A percentile compares a stretch with the other conserved stretches of the same genome.
These are phyloP conservation scores for Osmerus mordax DNA, from an alignment of 2,113 vertebrate genomes.

Conservation along the genomic window DNA sequence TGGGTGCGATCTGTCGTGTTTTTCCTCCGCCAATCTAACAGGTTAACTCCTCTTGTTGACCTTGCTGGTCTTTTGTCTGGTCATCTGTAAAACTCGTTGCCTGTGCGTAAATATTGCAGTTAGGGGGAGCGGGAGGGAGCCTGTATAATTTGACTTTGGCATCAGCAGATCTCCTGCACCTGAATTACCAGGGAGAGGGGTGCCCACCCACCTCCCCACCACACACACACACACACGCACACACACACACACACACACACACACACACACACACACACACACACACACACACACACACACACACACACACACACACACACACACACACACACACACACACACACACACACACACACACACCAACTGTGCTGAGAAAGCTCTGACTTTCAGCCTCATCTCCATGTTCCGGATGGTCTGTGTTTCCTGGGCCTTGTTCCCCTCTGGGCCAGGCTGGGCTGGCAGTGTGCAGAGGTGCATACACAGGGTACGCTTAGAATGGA, in stretches of 20 bases:
- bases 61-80: not conserved
- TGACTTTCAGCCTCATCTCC: slow-evolving; percentile 18
- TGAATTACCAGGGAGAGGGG: slow-evolving; percentile 1
- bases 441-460: not conserved
- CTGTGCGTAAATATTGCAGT: slow-evolving; percentile 4
- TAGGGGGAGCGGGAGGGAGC: not conserved
- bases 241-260: too few species aligned
- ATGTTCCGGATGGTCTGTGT: slow-evolving; percentile 5
- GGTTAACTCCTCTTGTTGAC: not conserved
- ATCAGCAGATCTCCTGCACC: slow-evolving; percentile 14
- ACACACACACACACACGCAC: too few species aligned
- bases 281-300: not conserved
- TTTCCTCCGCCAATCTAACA: not conserved
- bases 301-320: too few species aligned
- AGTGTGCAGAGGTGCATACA: not conserved
- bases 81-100: not conserved
- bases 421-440: not conserved
- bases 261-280: not conserved
- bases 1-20: not conserved
- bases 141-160: slow-evolving; percentile 21
- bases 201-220: not conserved
- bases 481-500: not conserved
- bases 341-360: slow-evolving; percentile 3
- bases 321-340: too few species aligned
- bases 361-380: slow-evolving; percentile 10